Base-by-base conservation (phyloP, 2,888 invertebrate genomes). In the Troglohyphantes excavatus region DNA sequence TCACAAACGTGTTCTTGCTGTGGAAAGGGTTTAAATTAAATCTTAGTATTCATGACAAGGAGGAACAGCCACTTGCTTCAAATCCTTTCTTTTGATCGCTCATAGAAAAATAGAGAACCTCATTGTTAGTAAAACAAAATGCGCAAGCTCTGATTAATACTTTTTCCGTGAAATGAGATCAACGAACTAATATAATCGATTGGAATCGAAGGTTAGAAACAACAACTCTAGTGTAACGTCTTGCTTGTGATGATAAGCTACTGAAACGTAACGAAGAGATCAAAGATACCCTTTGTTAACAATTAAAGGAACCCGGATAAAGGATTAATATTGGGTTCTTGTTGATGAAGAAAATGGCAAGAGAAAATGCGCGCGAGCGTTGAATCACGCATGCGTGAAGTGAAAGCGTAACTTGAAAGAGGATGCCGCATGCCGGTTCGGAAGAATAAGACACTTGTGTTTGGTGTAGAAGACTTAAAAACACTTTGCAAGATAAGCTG, bases 131-230 rank as follows among this genome's bases (percentile, higher is more conserved):
- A 2, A 9, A 5, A 17, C n/a, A 53, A n/a, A 53, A 53, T 53
- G 53, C 5, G 11, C 61, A 75, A 59, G 61, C 33, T 75, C 59
- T 33, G 61, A 75, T 75, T 75, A 59, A 33, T 63, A 27, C 9
- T 21, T 26, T 33, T 75, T 65, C 26, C 33, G 6, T 3, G 11
- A 72, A 39, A 17, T 23, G 39, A 65, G 63, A 78, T 78, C 63
- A 78, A 78, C 43, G 78, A 78, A 78, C 78, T 78, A 63, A 53
- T 33, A 39, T 39, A 78, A 78, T 78, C 78, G 78, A 78, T 65
- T 63, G 61, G n/a, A 76, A 78, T 59, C 21, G 78, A 26, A 65
- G 43, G 78, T 17, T 61, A 63, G 33, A 43, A 65, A 33, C 33
- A 78, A 78, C 63, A 65, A 39, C 78, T 26, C 21, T 63, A 23